Conservation (phyloP, 2,113 vertebrate species). For the Bujurquina vittata region DNA sequence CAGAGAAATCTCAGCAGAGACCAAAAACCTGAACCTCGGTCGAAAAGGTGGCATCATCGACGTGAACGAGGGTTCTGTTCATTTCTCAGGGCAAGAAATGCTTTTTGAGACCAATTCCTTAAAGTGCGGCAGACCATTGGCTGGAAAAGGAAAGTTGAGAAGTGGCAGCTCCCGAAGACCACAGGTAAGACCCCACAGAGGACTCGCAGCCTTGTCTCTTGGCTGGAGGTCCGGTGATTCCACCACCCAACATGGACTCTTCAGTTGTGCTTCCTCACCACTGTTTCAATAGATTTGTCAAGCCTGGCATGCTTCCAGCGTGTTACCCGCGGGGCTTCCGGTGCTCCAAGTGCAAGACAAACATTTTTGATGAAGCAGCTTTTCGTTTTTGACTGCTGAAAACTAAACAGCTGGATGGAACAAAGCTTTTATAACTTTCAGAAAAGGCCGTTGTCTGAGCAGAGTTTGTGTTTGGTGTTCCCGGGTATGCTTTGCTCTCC, state of each 20-base stretch:
- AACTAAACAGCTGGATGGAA: neutral
- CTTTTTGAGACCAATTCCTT: neutral
- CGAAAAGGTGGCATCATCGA: too few relatives aligned
- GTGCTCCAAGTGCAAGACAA: neutral
- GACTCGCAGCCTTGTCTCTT: neutral
- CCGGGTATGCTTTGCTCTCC: neutral
- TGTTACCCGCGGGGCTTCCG: neutral
- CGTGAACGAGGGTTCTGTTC: neutral
- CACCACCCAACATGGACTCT: neutral
- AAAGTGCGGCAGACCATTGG: neutral
- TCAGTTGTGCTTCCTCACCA: neutral
- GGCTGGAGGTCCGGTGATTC: neutral
- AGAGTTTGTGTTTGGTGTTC: neutral
- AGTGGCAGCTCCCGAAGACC: neutral
- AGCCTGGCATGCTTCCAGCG: neutral
- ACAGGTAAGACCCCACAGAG: neutral
- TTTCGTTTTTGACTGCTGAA: neutral
- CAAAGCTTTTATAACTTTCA: neutral
- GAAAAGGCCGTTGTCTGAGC: neutral
- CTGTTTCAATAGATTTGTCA: neutral
- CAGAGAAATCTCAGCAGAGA: neutral
- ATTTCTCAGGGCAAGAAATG: neutral
- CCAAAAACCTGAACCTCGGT: neutral
- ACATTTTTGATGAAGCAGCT: fast-evolving
- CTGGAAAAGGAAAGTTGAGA: too few relatives aligned